Base-by-base conservation (phyloP, 92 coral and sea anemone species). In the Epizoanthus rinbou region DNA sequence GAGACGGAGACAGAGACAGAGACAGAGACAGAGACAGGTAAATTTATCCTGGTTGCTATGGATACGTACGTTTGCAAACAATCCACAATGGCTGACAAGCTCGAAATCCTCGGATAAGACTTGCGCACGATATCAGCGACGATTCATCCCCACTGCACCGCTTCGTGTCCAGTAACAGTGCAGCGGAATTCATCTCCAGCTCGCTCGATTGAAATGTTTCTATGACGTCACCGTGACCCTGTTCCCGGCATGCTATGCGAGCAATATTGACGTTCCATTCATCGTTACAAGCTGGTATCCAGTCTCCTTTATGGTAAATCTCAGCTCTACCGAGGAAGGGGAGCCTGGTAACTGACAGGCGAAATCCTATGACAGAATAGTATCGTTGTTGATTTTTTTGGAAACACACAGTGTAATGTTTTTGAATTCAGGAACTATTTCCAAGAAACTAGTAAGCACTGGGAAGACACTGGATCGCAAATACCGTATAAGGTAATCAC, bases 231-330 rank as follows among this genome's bases (percentile, higher is more conserved):
- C 1, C 37, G 53, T 39, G 64, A 21, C 82, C 82, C 82, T 19
- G 25, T 78, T 78, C 82, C 24, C 72, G 82, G 25, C 82, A 78
- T 5, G 43, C 82, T 21, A 63, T n/a, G 23, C 71, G 57, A n/a
- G 43, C 82, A 63, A 62, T 62, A 23, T 24, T 63, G 18, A 59
- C 22, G 59, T 78, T 62, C 82, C 82, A 78, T 2, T 78, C 82
- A 21, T 78, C 59, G 43, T 63, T 63, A 62, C 82, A 78, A 23
- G 64, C 71, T 78, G 82, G 69, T 57, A 22, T 19, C 82, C 82
- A 78, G 57, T 21, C 41, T 22, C 82, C 59, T 41, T 39, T 78
- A 63, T 60, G 69, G 21, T 78, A 60, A 59, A 78, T 47, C 23
- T 78, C 71, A 10, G 37, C 59, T 78, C 56, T 60, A 63, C 82